These are phyloP conservation scores for Bombyx mandarina DNA, from an alignment of 1,140 invertebrate genomes.

Conservation along the genomic window DNA sequence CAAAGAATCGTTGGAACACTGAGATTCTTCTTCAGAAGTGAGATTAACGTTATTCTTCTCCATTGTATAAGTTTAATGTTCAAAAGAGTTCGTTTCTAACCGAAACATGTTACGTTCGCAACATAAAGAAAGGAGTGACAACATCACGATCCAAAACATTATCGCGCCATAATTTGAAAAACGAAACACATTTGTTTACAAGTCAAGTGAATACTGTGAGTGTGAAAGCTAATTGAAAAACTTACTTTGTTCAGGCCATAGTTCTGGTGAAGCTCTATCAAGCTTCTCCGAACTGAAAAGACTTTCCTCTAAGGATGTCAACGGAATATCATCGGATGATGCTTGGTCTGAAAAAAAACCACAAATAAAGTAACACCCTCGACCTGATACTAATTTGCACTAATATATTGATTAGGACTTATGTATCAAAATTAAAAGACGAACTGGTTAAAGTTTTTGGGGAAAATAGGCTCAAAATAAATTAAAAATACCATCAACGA, in stretches of 20 bases:
- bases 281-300: conserved; percentile 89
- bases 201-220: neutral
- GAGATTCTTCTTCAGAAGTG: conserved; percentile 31
- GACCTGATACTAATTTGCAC: too few species aligned
- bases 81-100: conserved; percentile 54
- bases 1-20: conserved; percentile 53
- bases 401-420: too few species aligned
- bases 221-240: neutral
- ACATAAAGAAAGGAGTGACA: conserved; percentile 36
- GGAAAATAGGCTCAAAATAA: neutral
- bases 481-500: conserved; percentile 46
- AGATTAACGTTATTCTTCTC: conserved; percentile 38
- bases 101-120: conserved; percentile 32
- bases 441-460: too few species aligned
- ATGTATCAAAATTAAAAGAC: too few species aligned
- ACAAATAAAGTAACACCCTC: neutral
- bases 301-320: conserved; percentile 76
- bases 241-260: conserved; percentile 96
- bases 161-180: conserved; percentile 58
- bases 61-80: conserved; percentile 43
- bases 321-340: conserved; percentile 63
- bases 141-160: conserved; percentile 37
- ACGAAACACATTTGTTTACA: conserved; percentile 1
- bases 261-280: conserved; percentile 89
- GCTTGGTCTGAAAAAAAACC: conserved; percentile 47